Conservation (phyloP, 53 echinoderm and acorn worm genomes). For the Antedon mediterranea region DNA sequence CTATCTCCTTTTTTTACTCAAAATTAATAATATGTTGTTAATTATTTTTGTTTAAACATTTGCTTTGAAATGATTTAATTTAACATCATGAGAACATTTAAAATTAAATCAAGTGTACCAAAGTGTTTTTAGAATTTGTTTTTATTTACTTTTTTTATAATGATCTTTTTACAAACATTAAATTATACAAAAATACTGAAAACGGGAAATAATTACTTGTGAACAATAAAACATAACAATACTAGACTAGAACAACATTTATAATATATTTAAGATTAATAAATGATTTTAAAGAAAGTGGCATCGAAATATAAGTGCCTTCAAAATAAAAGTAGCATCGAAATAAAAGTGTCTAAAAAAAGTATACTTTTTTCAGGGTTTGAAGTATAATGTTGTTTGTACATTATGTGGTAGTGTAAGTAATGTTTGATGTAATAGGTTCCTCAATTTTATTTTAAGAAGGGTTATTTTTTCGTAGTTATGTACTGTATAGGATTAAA, state of each 20-base stretch:
- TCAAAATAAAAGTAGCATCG: too few relatives aligned
- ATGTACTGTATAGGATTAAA: too few relatives aligned
- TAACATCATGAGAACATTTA: neutral
- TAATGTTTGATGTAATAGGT: neutral
- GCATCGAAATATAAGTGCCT: too few relatives aligned
- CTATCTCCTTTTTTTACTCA: neutral
- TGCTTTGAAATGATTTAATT: slow-evolving; percentile 19
- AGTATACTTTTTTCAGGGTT: neutral
- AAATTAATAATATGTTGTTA: neutral
- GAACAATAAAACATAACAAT: too few relatives aligned
- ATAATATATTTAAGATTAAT: too few relatives aligned
- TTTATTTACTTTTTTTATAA: too few relatives aligned
- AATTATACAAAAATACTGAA: too few relatives aligned
- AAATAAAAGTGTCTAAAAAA: neutral
- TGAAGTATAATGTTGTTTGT: neutral
- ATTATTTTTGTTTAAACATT: slow-evolving; percentile 40
- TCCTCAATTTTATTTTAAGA: neutral
- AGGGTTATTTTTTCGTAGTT: neutral
- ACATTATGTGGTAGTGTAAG: neutral
- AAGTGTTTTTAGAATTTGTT: too few relatives aligned
- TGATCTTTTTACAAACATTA: too few relatives aligned
- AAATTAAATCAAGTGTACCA: neutral
- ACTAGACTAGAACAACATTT: too few relatives aligned
- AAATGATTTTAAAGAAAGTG: too few relatives aligned
- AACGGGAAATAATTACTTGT: too few relatives aligned